Evolutionary conservation across 1,140 invertebrate genomes (phyloP).

Genomic region (Calephelis nemesis): DNA sequence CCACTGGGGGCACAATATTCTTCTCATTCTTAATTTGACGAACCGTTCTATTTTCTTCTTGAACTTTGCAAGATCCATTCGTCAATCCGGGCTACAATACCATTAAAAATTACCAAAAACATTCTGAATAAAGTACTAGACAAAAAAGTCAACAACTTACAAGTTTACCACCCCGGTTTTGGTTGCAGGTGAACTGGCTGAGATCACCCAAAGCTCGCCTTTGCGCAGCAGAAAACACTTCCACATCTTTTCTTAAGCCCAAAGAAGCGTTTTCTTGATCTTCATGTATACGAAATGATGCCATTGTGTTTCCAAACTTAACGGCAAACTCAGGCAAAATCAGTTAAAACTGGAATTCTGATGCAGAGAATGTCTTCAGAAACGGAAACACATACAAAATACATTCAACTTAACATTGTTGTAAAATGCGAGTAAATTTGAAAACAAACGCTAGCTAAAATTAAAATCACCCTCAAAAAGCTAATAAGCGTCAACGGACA

Average conservation of each 20-base stretch:
- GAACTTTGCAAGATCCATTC: constrained; percentile 69
- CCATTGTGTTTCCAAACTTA: constrained; percentile 79
- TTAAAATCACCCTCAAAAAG: constrained; percentile 61
- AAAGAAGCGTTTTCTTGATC: constrained; percentile 82
- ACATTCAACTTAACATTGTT: constrained; percentile 55
- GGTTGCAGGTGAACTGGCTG: constrained; percentile 67
- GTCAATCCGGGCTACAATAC: constrained; percentile 60
- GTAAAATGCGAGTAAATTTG: constrained; percentile 47
- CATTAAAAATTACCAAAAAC: constrained; percentile 23
- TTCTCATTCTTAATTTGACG: constrained; percentile 72
- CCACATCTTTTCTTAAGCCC: constrained; percentile 63
- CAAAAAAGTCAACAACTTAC: constrained; percentile 45
- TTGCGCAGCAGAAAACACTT: constrained; percentile 70
- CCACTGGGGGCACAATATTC: constrained; percentile 79
- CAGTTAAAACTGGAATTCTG: constrained; percentile 36
- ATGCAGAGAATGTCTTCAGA: constrained; percentile 41
- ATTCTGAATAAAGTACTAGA: background rate
- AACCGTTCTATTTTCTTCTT: constrained; percentile 69
- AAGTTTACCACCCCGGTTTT: constrained; percentile 64
- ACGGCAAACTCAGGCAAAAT: constrained; percentile 38
- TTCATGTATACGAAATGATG: constrained; percentile 83
- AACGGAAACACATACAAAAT: constrained; percentile 42
- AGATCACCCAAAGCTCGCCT: constrained; percentile 79
- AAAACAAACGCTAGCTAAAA: constrained; percentile 36
- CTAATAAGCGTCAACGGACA: constrained; percentile 69